These are phyloP conservation scores for Hirtodrosophila trivittata DNA, from an alignment of 2,888 invertebrate genomes.

Conservation along the genomic window DNA sequence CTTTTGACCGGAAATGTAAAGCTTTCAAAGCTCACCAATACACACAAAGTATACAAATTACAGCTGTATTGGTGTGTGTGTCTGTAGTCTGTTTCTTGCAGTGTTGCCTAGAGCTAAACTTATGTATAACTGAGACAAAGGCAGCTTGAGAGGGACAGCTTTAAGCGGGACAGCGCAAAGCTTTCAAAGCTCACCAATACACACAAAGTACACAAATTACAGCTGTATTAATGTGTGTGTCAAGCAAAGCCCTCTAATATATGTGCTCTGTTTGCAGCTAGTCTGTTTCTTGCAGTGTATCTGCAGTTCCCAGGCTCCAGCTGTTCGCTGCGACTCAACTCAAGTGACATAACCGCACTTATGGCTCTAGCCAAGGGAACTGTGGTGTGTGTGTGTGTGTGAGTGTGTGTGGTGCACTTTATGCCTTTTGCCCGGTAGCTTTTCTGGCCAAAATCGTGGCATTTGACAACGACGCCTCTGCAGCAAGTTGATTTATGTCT, in stretches of 20 bases:
- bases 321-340: constrained; percentile 14
- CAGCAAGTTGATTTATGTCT: constrained; percentile 63
- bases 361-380: constrained; percentile 1
- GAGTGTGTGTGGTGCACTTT: neutral
- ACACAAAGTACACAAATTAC: neutral
- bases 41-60: neutral
- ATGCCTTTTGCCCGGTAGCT: constrained; percentile 30
- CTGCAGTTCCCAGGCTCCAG: constrained; percentile 40
- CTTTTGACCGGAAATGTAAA: too few relatives aligned
- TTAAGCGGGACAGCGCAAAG: too few relatives aligned
- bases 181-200: neutral
- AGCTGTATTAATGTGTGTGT: neutral
- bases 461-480: constrained; percentile 42
- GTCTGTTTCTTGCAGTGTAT: constrained; percentile 41
- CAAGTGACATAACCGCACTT: constrained; percentile 56
- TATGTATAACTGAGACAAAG: too few relatives aligned
- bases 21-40: constrained; percentile 1
- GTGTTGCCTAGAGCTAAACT: too few relatives aligned
- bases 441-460: constrained; percentile 58
- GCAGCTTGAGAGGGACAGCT: too few relatives aligned
- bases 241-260: neutral
- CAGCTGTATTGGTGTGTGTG: neutral
- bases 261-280: neutral
- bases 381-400: constrained; percentile 6
- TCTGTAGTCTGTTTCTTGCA: too few relatives aligned